Base-by-base conservation (phyloP, 2,888 invertebrate species). In the Volucella inanis region DNA sequence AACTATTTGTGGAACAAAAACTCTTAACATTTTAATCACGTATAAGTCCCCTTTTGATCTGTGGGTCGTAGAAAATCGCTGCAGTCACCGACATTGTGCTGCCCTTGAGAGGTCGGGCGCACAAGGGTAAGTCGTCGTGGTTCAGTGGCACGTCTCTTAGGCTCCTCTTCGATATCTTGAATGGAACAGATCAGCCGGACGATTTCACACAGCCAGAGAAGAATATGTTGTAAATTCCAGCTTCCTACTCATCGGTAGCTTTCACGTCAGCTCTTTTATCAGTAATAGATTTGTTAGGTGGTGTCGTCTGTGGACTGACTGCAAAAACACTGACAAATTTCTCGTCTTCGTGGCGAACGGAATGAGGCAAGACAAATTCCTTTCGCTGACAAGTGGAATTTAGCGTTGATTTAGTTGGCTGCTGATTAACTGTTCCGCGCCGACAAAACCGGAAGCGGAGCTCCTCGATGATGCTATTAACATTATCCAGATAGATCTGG, bases 321-420 rank as follows among this genome's bases (percentile, higher is more conserved):
- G 52, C 8, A 87, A 52, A 49, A 87, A 87, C 8, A 62, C 76
- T 6, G 83, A 43, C 2, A 87, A 57, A 57, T 87, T 87, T 55
- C 71, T 82, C 3, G 82, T 64, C 54, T 82, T 84, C 4, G 86
- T 87, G 9, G 87, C 71, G 55, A 81, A 87, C 11, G 71, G 68
- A 12, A 87, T 55, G 14, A 87, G 31, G 39, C 65, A 61, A 14
- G 6, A 18, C 18, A 18, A 2, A 39, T 18, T 12, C 12, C 61
- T 57, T 52, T 87, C 87, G 10, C 55, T 15, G 8, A 87, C 18
- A 18, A 2, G 18, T 18, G 18, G 81, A 14, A 87, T 49, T 10
- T 85, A 74, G 0, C 67, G 71, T 55, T 82, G 62, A 8, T 31
- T 68, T n/a, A 87, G 14, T 52, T 87, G 87, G 47, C 81, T 86